Evolutionary conservation across 1,140 invertebrate species (phyloP).

Genomic region (Drosophila fuyamai): DNA sequence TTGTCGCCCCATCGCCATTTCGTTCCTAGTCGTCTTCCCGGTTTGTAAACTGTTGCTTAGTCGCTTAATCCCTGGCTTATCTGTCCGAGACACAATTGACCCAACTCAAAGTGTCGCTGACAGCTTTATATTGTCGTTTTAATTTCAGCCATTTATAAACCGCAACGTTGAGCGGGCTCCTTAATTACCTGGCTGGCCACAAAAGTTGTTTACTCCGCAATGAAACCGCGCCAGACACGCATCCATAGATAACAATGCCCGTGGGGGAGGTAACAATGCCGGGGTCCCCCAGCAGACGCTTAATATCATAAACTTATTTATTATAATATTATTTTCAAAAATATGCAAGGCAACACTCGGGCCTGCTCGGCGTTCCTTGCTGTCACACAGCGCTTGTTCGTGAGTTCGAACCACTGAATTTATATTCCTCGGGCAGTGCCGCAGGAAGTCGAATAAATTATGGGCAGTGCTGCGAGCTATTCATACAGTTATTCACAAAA

Average conservation of each 20-base stretch:
- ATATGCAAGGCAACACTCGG: conserved; percentile 56
- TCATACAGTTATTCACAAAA: neutral
- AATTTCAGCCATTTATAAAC: conserved; percentile 76
- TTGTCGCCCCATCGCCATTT: conserved; percentile 4
- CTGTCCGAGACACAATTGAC: conserved; percentile 46
- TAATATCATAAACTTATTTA: conserved; percentile 78
- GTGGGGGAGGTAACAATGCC: conserved; percentile 51
- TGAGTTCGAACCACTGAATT: conserved; percentile 60
- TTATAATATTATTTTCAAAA: conserved; percentile 79
- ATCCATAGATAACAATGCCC: conserved; percentile 57
- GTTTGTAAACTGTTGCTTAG: conserved; percentile 48
- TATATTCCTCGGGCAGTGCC: conserved; percentile 56
- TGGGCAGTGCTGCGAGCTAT: conserved; percentile 34
- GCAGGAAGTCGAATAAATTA: conserved; percentile 74
- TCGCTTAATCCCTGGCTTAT: conserved; percentile 46
- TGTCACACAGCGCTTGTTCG: conserved; percentile 54
- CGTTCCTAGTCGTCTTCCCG: conserved; percentile 22
- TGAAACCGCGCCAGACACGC: conserved; percentile 48
- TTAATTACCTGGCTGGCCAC: conserved; percentile 67
- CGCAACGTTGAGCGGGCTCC: conserved; percentile 61
- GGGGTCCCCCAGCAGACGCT: conserved; percentile 60
- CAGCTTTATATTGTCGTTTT: conserved; percentile 79
- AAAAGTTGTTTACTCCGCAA: conserved; percentile 55
- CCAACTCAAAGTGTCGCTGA: conserved; percentile 73
- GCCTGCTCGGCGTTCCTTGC: conserved; percentile 48